phyloP scores from a whole-genome alignment of 1,140 invertebrate genomes.

The Ceratosolen solmsi region DNA sequence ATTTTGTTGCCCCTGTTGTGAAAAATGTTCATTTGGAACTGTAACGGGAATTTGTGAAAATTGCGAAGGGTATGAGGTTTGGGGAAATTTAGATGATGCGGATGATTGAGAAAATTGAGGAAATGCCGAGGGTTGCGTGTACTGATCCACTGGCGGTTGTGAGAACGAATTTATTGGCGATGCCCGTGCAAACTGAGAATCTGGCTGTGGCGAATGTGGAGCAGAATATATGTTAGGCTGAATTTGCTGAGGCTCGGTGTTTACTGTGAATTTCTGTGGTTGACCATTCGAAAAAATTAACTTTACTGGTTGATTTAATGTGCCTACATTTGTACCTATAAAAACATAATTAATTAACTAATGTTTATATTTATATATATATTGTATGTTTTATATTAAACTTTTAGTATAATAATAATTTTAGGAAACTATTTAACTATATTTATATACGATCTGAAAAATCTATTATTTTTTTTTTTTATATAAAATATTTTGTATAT shows the following conservation, averaged over 20 bases:
- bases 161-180: neutral
- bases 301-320: conserved; percentile 4
- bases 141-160: neutral
- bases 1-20: neutral
- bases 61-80: neutral
- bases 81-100: no score
- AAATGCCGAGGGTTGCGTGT: neutral
- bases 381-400: no score
- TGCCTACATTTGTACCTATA: neutral
- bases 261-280: conserved; percentile 3
- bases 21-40: neutral
- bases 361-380: no score
- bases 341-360: neutral
- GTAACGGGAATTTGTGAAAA: neutral
- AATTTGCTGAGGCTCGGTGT: neutral
- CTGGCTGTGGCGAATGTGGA: neutral
- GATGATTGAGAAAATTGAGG: neutral
- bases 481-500: no score
- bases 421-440: no score
- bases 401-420: no score
- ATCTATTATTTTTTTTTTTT: no score
- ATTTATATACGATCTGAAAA: no score
- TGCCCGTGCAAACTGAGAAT: neutral
- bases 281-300: neutral
- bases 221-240: neutral